phyloP scores from a whole-genome alignment of 2,797 vertebrate species.

The Cossypha dichroa region DNA sequence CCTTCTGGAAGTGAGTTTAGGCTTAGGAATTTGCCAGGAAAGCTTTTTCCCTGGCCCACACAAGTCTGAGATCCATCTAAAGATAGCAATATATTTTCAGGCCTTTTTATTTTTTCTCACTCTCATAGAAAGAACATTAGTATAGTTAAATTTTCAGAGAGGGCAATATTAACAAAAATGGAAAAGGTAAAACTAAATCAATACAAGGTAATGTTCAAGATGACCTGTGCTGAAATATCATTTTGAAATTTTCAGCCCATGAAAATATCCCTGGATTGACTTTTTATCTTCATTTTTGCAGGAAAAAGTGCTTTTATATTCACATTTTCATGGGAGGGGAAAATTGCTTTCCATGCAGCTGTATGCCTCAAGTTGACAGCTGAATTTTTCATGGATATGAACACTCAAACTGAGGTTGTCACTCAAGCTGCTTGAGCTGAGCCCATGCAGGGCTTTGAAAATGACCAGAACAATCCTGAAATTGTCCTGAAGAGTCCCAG shows the following conservation, averaged over 20 bases:
- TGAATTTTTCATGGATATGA: conserved; percentile 13
- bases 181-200: background rate
- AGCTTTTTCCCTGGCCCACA: background rate
- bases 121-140: background rate
- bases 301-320: background rate
- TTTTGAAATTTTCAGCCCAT: background rate
- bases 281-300: background rate
- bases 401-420: background rate
- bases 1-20: background rate
- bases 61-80: background rate
- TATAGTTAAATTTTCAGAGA: background rate
- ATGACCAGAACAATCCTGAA: background rate
- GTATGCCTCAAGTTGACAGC: background rate
- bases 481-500: background rate
- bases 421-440: background rate
- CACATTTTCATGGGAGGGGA: background rate
- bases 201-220: background rate
- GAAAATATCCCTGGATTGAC: background rate
- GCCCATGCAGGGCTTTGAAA: background rate
- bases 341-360: conserved; percentile 21
- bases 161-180: background rate
- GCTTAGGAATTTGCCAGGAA: background rate
- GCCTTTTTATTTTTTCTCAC: background rate
- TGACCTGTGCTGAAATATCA: background rate
- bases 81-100: background rate